Evolutionary conservation across 2,797 vertebrate species (phyloP), one percentile per base, ranked within the genome.

Genomic region (Cyclura pinguis): DNA sequence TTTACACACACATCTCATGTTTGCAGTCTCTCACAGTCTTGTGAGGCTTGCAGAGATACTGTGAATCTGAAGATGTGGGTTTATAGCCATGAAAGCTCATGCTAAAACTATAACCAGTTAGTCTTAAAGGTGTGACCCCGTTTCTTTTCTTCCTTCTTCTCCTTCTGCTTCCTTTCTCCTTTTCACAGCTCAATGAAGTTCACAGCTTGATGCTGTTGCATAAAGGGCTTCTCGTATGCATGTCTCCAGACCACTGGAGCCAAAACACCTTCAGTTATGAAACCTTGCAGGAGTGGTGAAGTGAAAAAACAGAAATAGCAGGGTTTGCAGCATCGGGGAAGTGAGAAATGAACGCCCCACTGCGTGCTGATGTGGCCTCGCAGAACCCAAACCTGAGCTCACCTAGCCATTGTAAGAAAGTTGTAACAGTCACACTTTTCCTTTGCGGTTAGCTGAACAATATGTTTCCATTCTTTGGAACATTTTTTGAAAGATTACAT

Each of bases 241-340:
- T 10, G n/a, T 10, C 14, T 32, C 1, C 8, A n/a, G 10, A 80
- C 24, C 0, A 1, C 0, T 35, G 4, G 0, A 9, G 20, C n/a
- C 55, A 50, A 29, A 16, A 89, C 42, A 57, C 38, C 62, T 0
- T 0, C 22, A 16, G 8, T 52, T 3, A n/a, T 64, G 55, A 67
- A 3, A 32, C 32, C 67, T 47, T n/a, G 3, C 0, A 83, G 14
- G 0, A 32, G 59, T 92, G 50, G n/a, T 59, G 24, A 27, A 62
- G 76, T 0, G 90, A 92, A 94, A 95, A 93, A 91, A 76, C 32
- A 62, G 38, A 95, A 93, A 67, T 86, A 0, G 0, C 20, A 0
- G 0, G 18, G 5, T 1, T 29, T 0, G 0, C 6, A 1, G 86
- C 86, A 94, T 86, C 93, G 4, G 0, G 89, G 87, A 93, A 93